These are phyloP conservation scores for Acinonyx jubatus DNA, from an alignment of 2,113 vertebrate genomes.

Conservation along the genomic window DNA sequence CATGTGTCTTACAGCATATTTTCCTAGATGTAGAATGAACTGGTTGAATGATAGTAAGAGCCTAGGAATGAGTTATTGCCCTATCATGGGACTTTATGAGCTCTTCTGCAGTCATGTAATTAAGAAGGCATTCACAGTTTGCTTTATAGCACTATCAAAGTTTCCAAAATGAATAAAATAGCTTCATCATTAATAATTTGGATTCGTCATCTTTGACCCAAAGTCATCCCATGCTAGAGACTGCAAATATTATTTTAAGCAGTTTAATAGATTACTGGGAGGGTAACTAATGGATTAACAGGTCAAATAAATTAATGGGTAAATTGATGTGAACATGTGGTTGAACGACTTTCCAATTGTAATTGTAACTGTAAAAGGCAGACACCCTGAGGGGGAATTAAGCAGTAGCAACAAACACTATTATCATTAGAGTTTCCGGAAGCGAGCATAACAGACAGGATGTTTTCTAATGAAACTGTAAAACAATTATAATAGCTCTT, in stretches of 20 bases:
- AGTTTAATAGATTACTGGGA: conserved; percentile 74
- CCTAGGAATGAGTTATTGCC: conserved; percentile 67
- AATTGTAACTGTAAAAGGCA: conserved; percentile 86
- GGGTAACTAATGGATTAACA: conserved; percentile 82
- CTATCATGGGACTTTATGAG: conserved; percentile 69
- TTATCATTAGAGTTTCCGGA: conserved; percentile 86
- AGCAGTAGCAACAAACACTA: conserved; percentile 82
- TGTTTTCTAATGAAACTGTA: conserved; percentile 88
- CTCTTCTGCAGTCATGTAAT: conserved; percentile 76
- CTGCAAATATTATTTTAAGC: conserved; percentile 74
- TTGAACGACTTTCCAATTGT: conserved; percentile 83
- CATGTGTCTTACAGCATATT: not conserved
- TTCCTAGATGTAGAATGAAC: conserved; percentile 7
- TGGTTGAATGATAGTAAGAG: conserved; percentile 41
- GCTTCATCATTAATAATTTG: conserved; percentile 72
- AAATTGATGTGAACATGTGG: conserved; percentile 86
- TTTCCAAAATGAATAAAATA: conserved; percentile 76
- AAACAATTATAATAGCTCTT: conserved; percentile 87
- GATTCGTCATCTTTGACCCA: conserved; percentile 68
- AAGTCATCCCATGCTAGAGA: conserved; percentile 63
- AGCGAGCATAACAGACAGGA: conserved; percentile 84
- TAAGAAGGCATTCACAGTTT: conserved; percentile 75
- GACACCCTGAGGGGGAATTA: conserved; percentile 81
- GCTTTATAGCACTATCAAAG: conserved; percentile 75
- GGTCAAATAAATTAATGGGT: conserved; percentile 87